Percentiles rank a stretch among this genome's conserved stretches.
Evolutionary conservation across 1,140 invertebrate species (phyloP).

Genomic region (Schlechtendalia chinensis): DNA sequence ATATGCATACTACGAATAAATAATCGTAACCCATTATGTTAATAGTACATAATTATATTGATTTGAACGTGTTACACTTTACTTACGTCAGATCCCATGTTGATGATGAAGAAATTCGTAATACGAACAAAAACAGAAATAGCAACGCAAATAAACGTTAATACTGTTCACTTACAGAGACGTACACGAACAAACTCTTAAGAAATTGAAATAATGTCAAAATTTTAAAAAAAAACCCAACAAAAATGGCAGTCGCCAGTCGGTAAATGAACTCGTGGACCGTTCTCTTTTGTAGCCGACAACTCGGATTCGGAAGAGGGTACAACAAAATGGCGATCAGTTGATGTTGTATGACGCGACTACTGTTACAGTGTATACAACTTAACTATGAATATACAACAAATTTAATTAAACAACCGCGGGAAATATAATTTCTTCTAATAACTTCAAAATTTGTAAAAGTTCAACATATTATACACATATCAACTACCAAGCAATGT

Average conservation of each 20-base stretch:
- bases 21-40: not conserved
- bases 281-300: not conserved
- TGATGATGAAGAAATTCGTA: constrained; percentile 8
- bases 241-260: not conserved
- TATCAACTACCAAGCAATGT: not conserved
- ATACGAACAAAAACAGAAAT: not conserved
- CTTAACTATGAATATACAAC: not conserved
- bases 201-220: not conserved
- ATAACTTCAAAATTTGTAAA: not conserved
- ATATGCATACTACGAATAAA: not conserved
- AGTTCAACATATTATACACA: not conserved
- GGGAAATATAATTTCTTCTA: not conserved
- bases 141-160: not conserved
- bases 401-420: not conserved
- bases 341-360: constrained; percentile 32
- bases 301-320: not conserved
- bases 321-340: not conserved
- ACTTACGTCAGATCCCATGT: constrained; percentile 46
- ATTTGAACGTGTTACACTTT: not conserved
- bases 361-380: constrained; percentile 3
- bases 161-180: not conserved
- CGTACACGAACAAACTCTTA: not conserved
- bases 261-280: not conserved
- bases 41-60: not conserved
- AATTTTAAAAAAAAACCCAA: not conserved